Percentiles rank a stretch among this genome's conserved stretches.
phyloP scores from a whole-genome alignment of 2,113 vertebrate species.

The Gymnarchus niloticus region DNA sequence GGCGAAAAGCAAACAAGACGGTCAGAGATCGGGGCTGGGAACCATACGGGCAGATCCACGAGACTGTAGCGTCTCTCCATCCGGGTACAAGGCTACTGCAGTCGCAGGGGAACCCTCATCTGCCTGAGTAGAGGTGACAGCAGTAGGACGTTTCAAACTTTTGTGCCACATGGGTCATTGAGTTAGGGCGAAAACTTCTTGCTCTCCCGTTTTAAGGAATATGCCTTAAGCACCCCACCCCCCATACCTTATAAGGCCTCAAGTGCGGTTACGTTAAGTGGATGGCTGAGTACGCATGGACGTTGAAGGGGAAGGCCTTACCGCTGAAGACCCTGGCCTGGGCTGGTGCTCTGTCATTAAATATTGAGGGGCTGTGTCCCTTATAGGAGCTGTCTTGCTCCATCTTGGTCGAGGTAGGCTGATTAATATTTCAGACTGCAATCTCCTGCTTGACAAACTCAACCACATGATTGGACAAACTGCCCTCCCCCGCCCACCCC shows the following conservation, averaged over 20 bases:
- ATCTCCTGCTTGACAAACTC: slow-evolving; percentile 79
- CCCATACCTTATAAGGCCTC: slow-evolving; percentile 11
- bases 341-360: slow-evolving; percentile 64
- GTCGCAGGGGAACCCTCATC: background rate
- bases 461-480: slow-evolving; percentile 69
- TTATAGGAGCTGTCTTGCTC: slow-evolving; percentile 66
- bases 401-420: slow-evolving; percentile 43
- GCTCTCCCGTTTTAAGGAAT: background rate
- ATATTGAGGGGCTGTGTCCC: slow-evolving; percentile 70
- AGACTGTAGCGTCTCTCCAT: background rate
- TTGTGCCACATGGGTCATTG: background rate
- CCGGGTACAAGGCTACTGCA: too few species aligned
- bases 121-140: background rate
- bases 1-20: background rate
- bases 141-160: background rate
- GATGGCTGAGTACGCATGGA: slow-evolving; percentile 59
- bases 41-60: background rate
- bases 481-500: background rate
- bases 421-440: slow-evolving; percentile 76
- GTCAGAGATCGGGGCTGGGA: background rate
- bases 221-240: slow-evolving; percentile 15
- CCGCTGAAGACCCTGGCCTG: slow-evolving; percentile 57
- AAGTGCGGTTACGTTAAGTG: slow-evolving; percentile 59
- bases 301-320: slow-evolving; percentile 61
- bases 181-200: background rate